Base-by-base conservation (phyloP, 1,140 invertebrate genomes). In the Sweltsa coloradensis region DNA sequence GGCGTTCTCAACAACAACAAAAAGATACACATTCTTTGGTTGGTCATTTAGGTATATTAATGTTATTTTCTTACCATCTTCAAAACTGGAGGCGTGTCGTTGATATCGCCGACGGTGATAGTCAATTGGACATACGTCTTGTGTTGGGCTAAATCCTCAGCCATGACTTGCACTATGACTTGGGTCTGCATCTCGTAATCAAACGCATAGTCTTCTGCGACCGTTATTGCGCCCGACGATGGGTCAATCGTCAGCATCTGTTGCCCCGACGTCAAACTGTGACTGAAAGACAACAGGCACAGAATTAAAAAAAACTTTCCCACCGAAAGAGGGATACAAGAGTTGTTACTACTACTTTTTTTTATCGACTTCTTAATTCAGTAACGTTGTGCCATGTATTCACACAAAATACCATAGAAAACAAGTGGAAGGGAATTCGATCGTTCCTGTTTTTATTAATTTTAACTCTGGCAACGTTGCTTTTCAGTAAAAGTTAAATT, bases 161-260 rank as follows among this genome's bases (percentile, higher is more conserved):
- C 63, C 22, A 51, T 51, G 31, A 75, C 68, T 64, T 76, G 74
- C 7, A 76, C 60, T 45, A 71, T 58, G 5, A 75, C 57, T 48
- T 69, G 63, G 34, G 63, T 69, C 54, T 75, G 70, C 23, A 66
- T 58, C 51, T 76, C 72, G 51, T 72, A 76, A 53, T 76, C 70
- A 48, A 78, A 74, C n/a, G n/a, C n/a, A n/a, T n/a, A n/a, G 26
- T 74, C 60, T 9, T 52, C 26, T 1, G 53, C 61, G 0, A 73
- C 72, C 42, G 39, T 56, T 23, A 78, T 68, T 5, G 60, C 57
- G 2, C 74, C 75, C 0, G 60, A 67, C 0, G 45, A 27, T 6
- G 58, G 22, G 47, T 73, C 58, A 26, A 75, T 74, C 14, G 23
- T 42, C 13, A 74, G n/a, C 37, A 53, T 7, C 58, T 63, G 44